Evolutionary conservation across 2,888 invertebrate species (phyloP), one percentile per base, ranked within the genome.

Genomic region (Drosophila leonis): DNA sequence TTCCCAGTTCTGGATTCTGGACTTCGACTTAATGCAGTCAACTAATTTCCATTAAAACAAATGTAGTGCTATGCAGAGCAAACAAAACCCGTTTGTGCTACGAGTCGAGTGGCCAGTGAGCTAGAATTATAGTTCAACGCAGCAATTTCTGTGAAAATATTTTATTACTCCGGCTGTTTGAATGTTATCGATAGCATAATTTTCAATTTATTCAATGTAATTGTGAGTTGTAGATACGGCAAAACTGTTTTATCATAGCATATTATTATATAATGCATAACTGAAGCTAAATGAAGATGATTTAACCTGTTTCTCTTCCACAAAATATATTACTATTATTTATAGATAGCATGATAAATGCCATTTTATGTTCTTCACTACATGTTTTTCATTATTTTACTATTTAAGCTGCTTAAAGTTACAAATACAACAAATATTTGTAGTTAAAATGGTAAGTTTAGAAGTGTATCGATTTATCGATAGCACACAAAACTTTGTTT

Each of bases 11-110:
- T 29, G 48, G 37, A 33, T 56, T 15, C 51, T 35, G 51, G 35
- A 35, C 35, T 35, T 55, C 42, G 31, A 59, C 48, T 73, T 74
- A 89, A 84, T 84, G 83, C 80, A 87, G 77, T 79, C 71, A 83
- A 88, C 78, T 75, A 80, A 88, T 88, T 65, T 85, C 65, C 88
- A 88, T 85, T 83, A 80, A 84, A 78, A 83, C 57, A 83, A 78
- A 83, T 66, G 64, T 41, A 24, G 10, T 29, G 46, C 42, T 29
- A 29, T 15, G 56, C 41, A 49, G 20, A 24, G 18, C 31, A 56
- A 56, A 39, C 69, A 46, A 46, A 31, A 31, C 37, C 35, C 20
- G 68, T 54, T 67, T 65, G 24, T 18, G 9, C 41, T 8, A n/a
- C 13, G 1, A 2, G 10, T 9, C 8, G 15, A 33, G n/a, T 1